Percentiles rank a stretch among this genome's conserved stretches.
phyloP scores from a whole-genome alignment of 1,140 invertebrate genomes.

The Colletes latitarsis region DNA sequence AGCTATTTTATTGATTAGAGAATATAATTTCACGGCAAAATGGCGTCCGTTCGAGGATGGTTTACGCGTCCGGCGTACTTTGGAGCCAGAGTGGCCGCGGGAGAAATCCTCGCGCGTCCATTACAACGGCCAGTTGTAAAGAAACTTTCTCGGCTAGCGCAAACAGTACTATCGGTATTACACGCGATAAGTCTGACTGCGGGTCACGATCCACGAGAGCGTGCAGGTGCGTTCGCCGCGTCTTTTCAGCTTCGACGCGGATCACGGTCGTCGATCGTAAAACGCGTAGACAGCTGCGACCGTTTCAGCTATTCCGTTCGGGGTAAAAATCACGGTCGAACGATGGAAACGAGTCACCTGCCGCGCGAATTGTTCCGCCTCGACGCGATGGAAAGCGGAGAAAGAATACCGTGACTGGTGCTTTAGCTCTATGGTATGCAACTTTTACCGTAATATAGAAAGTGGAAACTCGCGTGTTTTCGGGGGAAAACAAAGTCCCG shows the following conservation, averaged over 20 bases:
- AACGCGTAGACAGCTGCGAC: conserved; percentile 41
- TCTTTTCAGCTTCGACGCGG: background rate
- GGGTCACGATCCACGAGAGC: conserved; percentile 56
- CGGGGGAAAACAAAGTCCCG: too few species aligned
- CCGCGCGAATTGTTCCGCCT: conserved; percentile 3
- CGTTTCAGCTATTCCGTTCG: background rate
- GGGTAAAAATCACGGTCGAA: conserved; percentile 22
- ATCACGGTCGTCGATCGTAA: conserved; percentile 24
- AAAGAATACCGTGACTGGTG: background rate
- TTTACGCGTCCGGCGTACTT: too few species aligned
- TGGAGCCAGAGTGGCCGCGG: conserved; percentile 58
- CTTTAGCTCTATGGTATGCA: background rate
- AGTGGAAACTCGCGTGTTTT: background rate
- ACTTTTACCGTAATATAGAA: background rate
- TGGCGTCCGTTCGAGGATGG: conserved; percentile 28
- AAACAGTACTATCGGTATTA: conserved; percentile 68
- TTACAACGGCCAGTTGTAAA: conserved; percentile 54
- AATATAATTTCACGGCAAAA: background rate
- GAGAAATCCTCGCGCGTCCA: conserved; percentile 65
- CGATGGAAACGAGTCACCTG: conserved; percentile 17
- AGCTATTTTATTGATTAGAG: too few species aligned
- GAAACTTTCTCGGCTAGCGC: conserved; percentile 69
- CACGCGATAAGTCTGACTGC: conserved; percentile 59
- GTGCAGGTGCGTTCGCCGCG: conserved; percentile 40
- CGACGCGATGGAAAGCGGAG: conserved; percentile 9